Percentiles rank a stretch among this genome's conserved stretches.
phyloP scores from a whole-genome alignment of 1,140 invertebrate species.

The Microplitis demolitor region DNA sequence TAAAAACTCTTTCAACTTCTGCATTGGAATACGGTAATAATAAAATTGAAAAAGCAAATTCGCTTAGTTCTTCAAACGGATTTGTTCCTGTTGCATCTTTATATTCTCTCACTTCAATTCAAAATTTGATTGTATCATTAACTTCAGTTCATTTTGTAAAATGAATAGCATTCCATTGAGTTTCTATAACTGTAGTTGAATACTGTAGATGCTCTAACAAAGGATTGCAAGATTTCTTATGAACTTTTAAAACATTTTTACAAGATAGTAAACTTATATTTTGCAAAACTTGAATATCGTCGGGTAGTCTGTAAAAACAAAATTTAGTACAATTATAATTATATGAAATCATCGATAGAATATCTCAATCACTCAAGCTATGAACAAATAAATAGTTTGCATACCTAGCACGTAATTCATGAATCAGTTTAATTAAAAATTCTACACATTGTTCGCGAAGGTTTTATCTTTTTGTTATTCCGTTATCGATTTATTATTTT shows the following conservation, averaged over 20 bases:
- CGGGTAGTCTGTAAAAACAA: neutral
- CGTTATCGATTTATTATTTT: neutral
- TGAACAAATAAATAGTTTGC: too few species aligned
- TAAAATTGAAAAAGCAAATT: slow-evolving; percentile 37
- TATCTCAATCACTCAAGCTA: too few species aligned
- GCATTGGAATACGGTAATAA: slow-evolving; percentile 45
- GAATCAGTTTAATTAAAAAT: slow-evolving; percentile 8
- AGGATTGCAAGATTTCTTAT: neutral
- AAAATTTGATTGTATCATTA: slow-evolving; percentile 37
- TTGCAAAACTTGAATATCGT: neutral
- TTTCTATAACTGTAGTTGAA: neutral
- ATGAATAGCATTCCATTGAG: slow-evolving; percentile 36
- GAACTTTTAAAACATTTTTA: too few species aligned
- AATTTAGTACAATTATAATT: slow-evolving; percentile 11
- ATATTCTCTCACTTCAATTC: slow-evolving; percentile 40
- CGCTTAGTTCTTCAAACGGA: slow-evolving; percentile 39
- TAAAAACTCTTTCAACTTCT: slow-evolving; percentile 31
- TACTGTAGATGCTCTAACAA: neutral
- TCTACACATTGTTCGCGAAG: neutral
- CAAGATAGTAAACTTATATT: neutral
- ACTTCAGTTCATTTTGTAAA: slow-evolving; percentile 31
- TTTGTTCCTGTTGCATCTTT: slow-evolving; percentile 40
- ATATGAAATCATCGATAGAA: neutral
- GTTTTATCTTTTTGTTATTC: neutral
- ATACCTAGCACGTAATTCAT: neutral